Evolutionary conservation across 2,888 invertebrate species (phyloP).

Genomic region (Eupithecia subumbrata): DNA sequence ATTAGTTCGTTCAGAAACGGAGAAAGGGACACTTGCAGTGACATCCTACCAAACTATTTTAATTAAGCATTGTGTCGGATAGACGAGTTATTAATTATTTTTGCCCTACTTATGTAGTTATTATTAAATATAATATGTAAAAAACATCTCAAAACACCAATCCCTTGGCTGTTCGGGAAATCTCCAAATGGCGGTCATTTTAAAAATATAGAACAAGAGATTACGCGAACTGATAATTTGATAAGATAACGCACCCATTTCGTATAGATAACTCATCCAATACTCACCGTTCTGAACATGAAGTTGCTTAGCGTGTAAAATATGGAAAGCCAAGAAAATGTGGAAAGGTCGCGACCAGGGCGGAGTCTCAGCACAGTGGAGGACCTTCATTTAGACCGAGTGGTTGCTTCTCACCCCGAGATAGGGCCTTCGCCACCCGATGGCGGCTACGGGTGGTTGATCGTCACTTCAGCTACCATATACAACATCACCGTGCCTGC

Average conservation of each 20-base stretch:
- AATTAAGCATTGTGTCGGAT: neutral
- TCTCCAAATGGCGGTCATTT: conserved; percentile 66
- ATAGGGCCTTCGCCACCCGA: conserved; percentile 87
- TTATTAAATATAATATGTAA: neutral
- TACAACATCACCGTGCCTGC: conserved; percentile 86
- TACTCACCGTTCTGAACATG: conserved; percentile 67
- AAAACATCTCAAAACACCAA: neutral
- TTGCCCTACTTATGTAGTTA: neutral
- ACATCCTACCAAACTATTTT: conserved; percentile 16
- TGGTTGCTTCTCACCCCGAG: conserved; percentile 86
- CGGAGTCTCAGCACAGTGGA: conserved; percentile 61
- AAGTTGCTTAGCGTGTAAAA: conserved; percentile 66
- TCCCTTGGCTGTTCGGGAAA: neutral
- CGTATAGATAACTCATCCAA: conserved; percentile 68
- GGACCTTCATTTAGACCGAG: conserved; percentile 82
- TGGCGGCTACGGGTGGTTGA: conserved; percentile 87
- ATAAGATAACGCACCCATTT: conserved; percentile 78
- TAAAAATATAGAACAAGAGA: conserved; percentile 74
- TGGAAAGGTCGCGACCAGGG: conserved; percentile 48
- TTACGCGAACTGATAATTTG: conserved; percentile 70
- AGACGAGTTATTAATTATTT: neutral
- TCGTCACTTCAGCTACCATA: conserved; percentile 83
- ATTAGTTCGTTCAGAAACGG: conserved; percentile 9
- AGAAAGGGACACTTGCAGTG: neutral
- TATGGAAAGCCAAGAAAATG: conserved; percentile 66